Evolutionary conservation across 2,113 vertebrate species (phyloP), one percentile per base, ranked within the genome.

Genomic region (Dissostichus mawsoni): DNA sequence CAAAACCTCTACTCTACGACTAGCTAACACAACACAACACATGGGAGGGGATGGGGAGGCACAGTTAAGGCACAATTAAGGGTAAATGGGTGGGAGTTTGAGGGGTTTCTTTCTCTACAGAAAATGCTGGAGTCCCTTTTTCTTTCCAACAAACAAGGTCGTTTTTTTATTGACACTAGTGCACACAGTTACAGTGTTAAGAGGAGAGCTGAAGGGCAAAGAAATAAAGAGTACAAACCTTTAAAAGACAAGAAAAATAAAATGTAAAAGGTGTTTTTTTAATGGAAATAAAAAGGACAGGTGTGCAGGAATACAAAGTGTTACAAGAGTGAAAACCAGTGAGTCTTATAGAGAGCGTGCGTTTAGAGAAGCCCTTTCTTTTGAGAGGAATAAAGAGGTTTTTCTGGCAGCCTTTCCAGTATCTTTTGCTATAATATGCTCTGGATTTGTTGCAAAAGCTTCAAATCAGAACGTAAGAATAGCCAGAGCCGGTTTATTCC

Each of bases 91-190:
- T 14, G 50, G 48, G 69, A 17, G 53, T 2, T 58, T 13, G 56
- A 25, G 11, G 11, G 57, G 62, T 29, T 1, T 16, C 56, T 53
- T 17, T 7, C 9, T 63, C 78, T 90, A 85, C 94, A 96, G 95
- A 94, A 80, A 95, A 96, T 92, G 90, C 92, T 90, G 89, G 92
- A 96, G 94, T 89, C 91, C 95, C 91, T 89, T 95, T 29, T 96
- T 94, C 93, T 95, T 41, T 95, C 25, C 11, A 81, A 88, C 86
- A 73, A 73, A 88, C 94, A 93, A 94, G 92, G 93, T 94, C 87
- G 90, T 95, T 95, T 85, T 96, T 91, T 97, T 97, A 98, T 98
- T 97, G 95, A 97, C 94, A 95, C 96, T 95, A 96, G 95, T 94
- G 96, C 92, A 96, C 92, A 97, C 92, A 94, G 89, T 87, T 95